Evolutionary conservation across 2,888 invertebrate genomes (phyloP).

Genomic region (Drosophila suboccidentalis): DNA sequence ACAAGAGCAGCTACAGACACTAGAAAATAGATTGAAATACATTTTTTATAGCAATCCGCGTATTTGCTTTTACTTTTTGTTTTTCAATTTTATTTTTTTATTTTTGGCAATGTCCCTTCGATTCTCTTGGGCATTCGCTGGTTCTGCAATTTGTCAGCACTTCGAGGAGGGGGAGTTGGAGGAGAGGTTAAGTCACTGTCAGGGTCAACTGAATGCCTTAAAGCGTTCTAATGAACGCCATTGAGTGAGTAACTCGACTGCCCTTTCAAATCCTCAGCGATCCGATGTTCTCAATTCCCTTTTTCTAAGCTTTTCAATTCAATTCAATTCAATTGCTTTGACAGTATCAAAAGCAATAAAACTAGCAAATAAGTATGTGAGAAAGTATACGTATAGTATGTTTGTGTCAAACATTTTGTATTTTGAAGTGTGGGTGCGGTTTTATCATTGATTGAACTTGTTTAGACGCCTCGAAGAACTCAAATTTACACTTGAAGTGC

Average conservation of each 20-base stretch:
- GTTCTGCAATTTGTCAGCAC: constrained; percentile 67
- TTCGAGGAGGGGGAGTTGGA: background rate
- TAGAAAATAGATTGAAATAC: constrained; percentile 75
- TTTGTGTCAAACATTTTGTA: constrained; percentile 15
- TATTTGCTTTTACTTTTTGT: constrained; percentile 28
- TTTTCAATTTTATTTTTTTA: no score
- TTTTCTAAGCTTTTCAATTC: constrained; percentile 49
- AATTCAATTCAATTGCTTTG: constrained; percentile 69
- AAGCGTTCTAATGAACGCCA: constrained; percentile 71
- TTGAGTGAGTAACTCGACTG: constrained; percentile 59
- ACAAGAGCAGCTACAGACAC: constrained; percentile 49
- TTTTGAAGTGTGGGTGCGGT: constrained; percentile 53
- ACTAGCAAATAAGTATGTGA: constrained; percentile 17
- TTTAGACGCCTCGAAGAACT: constrained; percentile 64
- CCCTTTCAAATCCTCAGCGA: constrained; percentile 51
- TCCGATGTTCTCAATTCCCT: constrained; percentile 38
- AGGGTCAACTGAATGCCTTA: constrained; percentile 48
- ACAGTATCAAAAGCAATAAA: constrained; percentile 63
- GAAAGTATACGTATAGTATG: constrained; percentile 26
- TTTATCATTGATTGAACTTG: constrained; percentile 76
- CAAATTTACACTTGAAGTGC: constrained; percentile 75
- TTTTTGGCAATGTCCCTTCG: constrained; percentile 46
- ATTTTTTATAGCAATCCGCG: constrained; percentile 72
- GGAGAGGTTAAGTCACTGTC: constrained; percentile 48
- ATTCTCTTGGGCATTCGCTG: constrained; percentile 43